Evolutionary conservation across 2,888 invertebrate genomes (phyloP).

Genomic region (Patella depressa): DNA sequence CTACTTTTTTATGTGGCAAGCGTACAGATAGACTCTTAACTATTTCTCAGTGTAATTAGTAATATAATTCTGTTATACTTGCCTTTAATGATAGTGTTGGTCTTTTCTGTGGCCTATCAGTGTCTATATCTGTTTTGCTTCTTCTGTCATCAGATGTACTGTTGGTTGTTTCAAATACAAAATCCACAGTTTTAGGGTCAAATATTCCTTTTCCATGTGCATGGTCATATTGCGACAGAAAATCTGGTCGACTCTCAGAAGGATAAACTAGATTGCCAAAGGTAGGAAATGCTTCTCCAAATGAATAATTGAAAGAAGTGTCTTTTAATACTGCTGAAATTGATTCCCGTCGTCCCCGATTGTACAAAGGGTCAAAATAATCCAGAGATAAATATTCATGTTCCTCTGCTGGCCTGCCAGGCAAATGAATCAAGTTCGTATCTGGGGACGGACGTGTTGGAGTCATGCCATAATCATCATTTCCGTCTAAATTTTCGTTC

Average conservation of each 20-base stretch:
- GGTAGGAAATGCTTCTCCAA: slow-evolving; percentile 42
- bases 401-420: slow-evolving; percentile 45
- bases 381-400: slow-evolving; percentile 60
- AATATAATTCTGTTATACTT: too few species aligned
- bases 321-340: slow-evolving; percentile 29
- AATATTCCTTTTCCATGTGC: background rate
- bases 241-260: slow-evolving; percentile 14
- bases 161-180: too few species aligned
- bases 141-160: too few species aligned
- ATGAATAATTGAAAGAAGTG: slow-evolving; percentile 28
- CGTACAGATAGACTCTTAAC: too few species aligned
- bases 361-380: slow-evolving; percentile 61
- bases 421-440: slow-evolving; percentile 53
- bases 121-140: too few species aligned
- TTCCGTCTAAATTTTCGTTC: background rate
- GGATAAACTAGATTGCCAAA: slow-evolving; percentile 20
- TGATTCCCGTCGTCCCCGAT: slow-evolving; percentile 52
- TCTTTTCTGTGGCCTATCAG: too few species aligned
- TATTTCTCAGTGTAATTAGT: too few species aligned
- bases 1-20: too few species aligned
- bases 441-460: slow-evolving; percentile 23
- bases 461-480: slow-evolving; percentile 23
- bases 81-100: too few species aligned
- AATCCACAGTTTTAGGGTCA: background rate
- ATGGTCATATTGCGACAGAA: slow-evolving; percentile 9